These are phyloP conservation scores for Sterrhoptilus dennistouni DNA, from an alignment of 2,113 vertebrate genomes.

Conservation along the genomic window DNA sequence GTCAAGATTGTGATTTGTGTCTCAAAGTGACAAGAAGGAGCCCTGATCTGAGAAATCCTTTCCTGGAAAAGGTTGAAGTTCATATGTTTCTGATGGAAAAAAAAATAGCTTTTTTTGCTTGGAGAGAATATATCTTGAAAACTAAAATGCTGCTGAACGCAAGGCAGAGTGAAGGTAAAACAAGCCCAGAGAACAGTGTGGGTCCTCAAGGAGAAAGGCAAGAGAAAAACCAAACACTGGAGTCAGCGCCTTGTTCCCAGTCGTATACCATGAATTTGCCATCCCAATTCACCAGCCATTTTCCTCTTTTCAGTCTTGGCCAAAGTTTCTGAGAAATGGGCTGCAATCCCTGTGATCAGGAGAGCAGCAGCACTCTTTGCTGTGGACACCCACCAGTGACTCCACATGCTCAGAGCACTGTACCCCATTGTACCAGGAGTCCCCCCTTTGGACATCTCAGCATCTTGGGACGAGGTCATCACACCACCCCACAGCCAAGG, in stretches of 20 bases:
- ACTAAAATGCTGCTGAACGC: neutral
- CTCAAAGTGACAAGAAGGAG: neutral
- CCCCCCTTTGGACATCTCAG: neutral
- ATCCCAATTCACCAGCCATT: neutral
- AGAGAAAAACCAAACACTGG: neutral
- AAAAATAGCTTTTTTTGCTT: neutral
- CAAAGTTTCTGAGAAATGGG: neutral
- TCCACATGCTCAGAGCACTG: neutral
- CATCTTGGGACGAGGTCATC: fast-evolving
- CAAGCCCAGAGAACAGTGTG: neutral
- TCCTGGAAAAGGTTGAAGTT: neutral
- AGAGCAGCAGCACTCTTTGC: neutral
- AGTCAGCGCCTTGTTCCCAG: neutral
- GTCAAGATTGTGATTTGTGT: neutral
- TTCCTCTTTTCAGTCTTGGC: neutral
- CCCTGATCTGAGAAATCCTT: neutral
- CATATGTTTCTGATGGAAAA: neutral
- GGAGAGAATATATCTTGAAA: neutral
- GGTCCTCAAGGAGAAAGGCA: neutral
- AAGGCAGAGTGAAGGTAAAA: neutral
- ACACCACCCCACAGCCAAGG: neutral
- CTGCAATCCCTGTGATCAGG: neutral
- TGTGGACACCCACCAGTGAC: neutral
- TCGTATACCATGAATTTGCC: neutral
- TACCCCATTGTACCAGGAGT: fast-evolving